Evolutionary conservation across 2,113 vertebrate species (phyloP), one percentile per base, ranked within the genome.

Genomic region (Pseudorasbora parva): DNA sequence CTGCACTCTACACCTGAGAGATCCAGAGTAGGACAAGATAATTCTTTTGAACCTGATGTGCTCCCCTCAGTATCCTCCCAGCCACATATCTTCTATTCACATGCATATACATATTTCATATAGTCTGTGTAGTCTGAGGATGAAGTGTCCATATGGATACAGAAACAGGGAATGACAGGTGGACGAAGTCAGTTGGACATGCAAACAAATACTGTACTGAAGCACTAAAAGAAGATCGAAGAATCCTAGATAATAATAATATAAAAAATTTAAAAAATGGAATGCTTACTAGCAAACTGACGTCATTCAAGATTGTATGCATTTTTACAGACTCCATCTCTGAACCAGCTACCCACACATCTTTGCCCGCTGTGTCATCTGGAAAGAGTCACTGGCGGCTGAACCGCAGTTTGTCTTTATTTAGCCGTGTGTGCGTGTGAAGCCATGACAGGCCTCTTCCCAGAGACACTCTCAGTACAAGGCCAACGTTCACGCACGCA

Each of bases 371-470:
- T 4, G 1, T 64, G 77, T 49, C 41, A 64, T 79, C 43, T 49
- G 23, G 43, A 37, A 43, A 79, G 41, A 79, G 23, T 49, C 23
- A 19, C 14, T 7, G 23, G 43, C 37, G 73, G 23, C 41, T 64
- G 43, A 47, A 62, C 14, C 8, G 15, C 77, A 30, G 77, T 79
- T 78, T 79, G 77, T 64, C 57, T 79, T 79, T 77, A 77, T 59
- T 77, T 79, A 47, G 57, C 23, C 41, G n/a, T 23, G 11, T 57
- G 75, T 41, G 8, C 4, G 49, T 45, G 37, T 60, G 30, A 10
- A 0, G 10, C 49, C 51, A 57, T 43, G 56, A 60, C 30, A 59
- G 33, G 41, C 54, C 33, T 25, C 41, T 45, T 79, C 41, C 41
- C 41, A 49, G 41, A 64, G 77, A 64, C 41, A 64, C 41, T 47